Base-by-base conservation (phyloP, 2,113 vertebrate genomes). In the Protomyctophum bolini region DNA sequence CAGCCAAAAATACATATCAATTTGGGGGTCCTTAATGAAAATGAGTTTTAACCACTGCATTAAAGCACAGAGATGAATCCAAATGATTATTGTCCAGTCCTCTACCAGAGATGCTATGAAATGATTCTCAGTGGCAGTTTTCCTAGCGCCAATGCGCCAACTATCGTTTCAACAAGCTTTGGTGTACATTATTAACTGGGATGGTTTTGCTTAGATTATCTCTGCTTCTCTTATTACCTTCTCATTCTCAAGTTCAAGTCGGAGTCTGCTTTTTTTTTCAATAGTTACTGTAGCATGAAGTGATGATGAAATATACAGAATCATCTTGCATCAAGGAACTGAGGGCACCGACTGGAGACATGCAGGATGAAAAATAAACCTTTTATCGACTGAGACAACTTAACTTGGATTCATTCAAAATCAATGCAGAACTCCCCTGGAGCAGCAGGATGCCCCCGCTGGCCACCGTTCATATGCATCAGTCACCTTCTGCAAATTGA, bases 401-500 rank as follows among this genome's bases (percentile, higher is more conserved):
- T 54, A 11, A 12, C 52, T 12, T 54, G 5, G 9, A 54, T 54
- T 54, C 4, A 4, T 12, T 54, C 11, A 2, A 54, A 54, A 54
- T 14, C 52, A 54, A 54, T 54, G 52, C 52, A 12, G 4, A 54
- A 54, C 33, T 41, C 33, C 33, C 2, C 33, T 4, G 3, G 33
- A 54, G n/a, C 52, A 11, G 11, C n/a, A 3, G 2, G 7, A 21
- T 6, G 14, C n/a, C 6, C 15, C 55, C 6, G 51, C 28, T 1
- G 56, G 6, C 8, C 11, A 33, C 45, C 49, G 28, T 78, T 72
- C 60, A 49, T 66, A 57, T 72, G 63, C 77, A 77, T 75, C 73
- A 64, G 48, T 72, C 68, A 66, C 45, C 10, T 68, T 59, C 63
- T 68, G 69, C 65, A 78, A 79, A 69, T 63, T 69, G 58, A 6